Percentiles rank a stretch among this genome's conserved stretches.
Evolutionary conservation across 2,888 invertebrate genomes (phyloP).

Genomic region (Tanytarsus gracilentus): DNA sequence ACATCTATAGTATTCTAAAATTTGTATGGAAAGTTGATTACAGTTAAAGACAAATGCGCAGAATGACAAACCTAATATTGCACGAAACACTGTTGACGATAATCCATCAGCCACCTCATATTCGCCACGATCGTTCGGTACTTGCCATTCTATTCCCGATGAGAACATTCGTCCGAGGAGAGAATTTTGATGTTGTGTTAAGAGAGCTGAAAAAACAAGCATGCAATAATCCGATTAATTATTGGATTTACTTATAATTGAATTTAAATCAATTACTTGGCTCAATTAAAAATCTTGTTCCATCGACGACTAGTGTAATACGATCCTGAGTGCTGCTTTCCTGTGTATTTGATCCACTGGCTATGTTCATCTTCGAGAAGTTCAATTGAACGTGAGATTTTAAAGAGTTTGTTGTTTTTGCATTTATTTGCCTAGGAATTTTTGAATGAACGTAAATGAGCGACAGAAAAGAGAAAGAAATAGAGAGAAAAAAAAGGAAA

Average conservation of each 20-base stretch:
- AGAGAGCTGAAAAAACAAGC: slow-evolving; percentile 59
- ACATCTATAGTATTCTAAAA: slow-evolving; percentile 82
- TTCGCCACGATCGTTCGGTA: slow-evolving; percentile 93
- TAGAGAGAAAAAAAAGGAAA: not conserved
- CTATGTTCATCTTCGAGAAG: slow-evolving; percentile 1
- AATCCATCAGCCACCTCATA: slow-evolving; percentile 87
- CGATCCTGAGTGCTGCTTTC: slow-evolving; percentile 51
- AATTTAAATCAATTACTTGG: not conserved
- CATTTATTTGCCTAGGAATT: slow-evolving; percentile 32
- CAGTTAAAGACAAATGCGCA: no score
- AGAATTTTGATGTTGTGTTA: slow-evolving; percentile 93
- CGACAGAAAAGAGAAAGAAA: slow-evolving; percentile 24
- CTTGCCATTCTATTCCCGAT: slow-evolving; percentile 81
- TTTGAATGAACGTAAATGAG: slow-evolving; percentile 10
- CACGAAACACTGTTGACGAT: slow-evolving; percentile 80
- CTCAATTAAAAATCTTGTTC: slow-evolving; percentile 88
- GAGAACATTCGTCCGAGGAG: slow-evolving; percentile 99
- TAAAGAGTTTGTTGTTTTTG: slow-evolving; percentile 36
- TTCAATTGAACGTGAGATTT: slow-evolving; percentile 36
- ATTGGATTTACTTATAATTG: not conserved
- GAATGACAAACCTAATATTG: no score
- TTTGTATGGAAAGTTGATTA: no score
- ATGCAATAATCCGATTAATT: not conserved
- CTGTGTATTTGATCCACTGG: not conserved
- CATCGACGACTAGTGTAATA: slow-evolving; percentile 92